Percentiles rank a stretch among this genome's conserved stretches.
These are phyloP conservation scores for Seriola rivoliana DNA, from an alignment of 2,113 vertebrate species.

Conservation along the genomic window DNA sequence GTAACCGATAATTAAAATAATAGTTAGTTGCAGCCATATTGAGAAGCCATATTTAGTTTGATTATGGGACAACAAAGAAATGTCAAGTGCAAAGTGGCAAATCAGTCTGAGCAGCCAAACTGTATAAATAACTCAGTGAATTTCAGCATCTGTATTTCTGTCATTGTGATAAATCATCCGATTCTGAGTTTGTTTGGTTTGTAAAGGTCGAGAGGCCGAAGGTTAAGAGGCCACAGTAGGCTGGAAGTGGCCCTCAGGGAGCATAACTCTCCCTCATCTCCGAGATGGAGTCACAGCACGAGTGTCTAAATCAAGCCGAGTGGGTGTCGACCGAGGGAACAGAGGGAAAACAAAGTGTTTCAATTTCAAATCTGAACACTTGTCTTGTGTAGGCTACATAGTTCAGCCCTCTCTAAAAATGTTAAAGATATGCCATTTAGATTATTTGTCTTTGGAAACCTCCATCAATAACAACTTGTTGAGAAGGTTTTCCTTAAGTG, in stretches of 20 bases:
- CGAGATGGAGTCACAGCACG: conserved; percentile 10
- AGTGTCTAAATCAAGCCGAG: conserved; percentile 28
- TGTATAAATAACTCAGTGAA: conserved; percentile 10
- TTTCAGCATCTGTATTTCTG: conserved; percentile 15
- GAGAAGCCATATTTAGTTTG: conserved; percentile 2
- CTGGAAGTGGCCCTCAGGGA: conserved; percentile 54
- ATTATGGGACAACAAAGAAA: not conserved
- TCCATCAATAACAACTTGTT: not conserved
- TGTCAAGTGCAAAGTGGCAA: not conserved
- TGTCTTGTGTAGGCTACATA: not conserved
- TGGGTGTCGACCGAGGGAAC: not conserved
- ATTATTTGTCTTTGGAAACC: not conserved
- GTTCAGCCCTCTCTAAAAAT: not conserved
- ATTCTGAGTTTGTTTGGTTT: conserved; percentile 66
- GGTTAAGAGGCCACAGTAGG: conserved; percentile 65
- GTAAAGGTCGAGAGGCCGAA: conserved; percentile 41
- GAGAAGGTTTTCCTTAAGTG: not conserved
- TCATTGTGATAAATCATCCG: conserved; percentile 54
- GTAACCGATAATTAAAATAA: not conserved
- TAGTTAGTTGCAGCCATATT: not conserved
- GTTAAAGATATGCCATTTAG: not conserved
- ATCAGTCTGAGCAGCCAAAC: conserved; percentile 2
- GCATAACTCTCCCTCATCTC: conserved; percentile 40
- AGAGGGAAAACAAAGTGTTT: conserved; percentile 15
- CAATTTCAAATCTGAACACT: conserved; percentile 1